Conservation (phyloP, 2,888 invertebrate species). For the Heliconius ismenius region DNA sequence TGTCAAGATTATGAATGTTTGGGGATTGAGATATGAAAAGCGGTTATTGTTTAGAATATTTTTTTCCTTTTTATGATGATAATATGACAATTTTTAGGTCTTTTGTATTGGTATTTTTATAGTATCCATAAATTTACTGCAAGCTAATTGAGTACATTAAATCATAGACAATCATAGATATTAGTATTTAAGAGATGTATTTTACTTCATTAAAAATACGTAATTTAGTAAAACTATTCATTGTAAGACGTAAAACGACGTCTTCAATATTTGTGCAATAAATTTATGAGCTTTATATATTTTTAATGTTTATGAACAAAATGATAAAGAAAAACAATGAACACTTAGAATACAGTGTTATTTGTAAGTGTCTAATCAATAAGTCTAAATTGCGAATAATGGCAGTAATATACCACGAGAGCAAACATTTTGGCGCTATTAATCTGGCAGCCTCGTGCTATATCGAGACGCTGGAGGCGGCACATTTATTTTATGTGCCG, state of each 20-base stretch:
- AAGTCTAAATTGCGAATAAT: conserved; percentile 62
- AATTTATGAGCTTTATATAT: background rate
- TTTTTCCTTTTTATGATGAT: conserved; percentile 51
- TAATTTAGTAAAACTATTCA: no score
- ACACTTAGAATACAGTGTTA: background rate
- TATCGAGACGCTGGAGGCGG: conserved; percentile 73
- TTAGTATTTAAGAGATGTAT: background rate
- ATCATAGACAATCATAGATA: background rate
- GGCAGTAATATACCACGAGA: conserved; percentile 67
- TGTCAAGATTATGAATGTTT: conserved; percentile 79
- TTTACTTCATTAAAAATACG: background rate
- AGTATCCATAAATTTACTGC: background rate
- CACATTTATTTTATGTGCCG: conserved; percentile 81
- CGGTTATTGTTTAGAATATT: conserved; percentile 79
- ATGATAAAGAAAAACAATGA: conserved; percentile 45
- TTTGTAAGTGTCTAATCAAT: conserved; percentile 63
- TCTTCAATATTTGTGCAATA: background rate
- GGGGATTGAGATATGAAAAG: conserved; percentile 77
- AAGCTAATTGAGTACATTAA: background rate
- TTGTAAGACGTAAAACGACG: background rate
- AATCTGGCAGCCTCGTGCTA: conserved; percentile 74
- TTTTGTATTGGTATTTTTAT: conserved; percentile 21
- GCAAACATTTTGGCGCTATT: conserved; percentile 79
- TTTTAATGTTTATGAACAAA: background rate
- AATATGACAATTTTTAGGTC: conserved; percentile 45